Conservation (phyloP, 2,888 invertebrate species). For the Eueremaeus valkanovi region DNA sequence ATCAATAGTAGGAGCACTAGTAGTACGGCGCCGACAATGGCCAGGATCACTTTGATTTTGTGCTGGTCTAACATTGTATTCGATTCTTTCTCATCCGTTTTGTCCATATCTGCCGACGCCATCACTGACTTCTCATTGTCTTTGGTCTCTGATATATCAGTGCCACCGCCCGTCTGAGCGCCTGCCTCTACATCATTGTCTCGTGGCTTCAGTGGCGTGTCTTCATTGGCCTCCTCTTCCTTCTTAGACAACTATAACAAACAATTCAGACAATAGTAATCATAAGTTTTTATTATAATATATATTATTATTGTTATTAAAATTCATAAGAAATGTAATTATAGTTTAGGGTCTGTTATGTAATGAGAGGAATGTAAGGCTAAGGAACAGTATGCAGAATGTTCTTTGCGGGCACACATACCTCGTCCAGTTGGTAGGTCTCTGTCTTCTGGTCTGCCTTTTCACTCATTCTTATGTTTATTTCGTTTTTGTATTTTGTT, state of each 20-base stretch:
- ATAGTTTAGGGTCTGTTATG: not conserved
- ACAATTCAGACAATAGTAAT: no score
- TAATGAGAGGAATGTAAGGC: not conserved
- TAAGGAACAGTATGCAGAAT: not conserved
- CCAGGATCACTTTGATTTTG: slow-evolving; percentile 36
- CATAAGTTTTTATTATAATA: no score
- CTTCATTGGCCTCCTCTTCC: slow-evolving; percentile 28
- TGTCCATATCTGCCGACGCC: not conserved
- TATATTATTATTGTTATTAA: no score
- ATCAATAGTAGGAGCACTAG: slow-evolving; percentile 44
- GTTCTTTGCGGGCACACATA: not conserved
- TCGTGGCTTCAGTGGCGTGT: not conserved
- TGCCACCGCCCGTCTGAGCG: no score
- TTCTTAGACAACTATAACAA: slow-evolving; percentile 16
- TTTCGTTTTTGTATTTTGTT: no score
- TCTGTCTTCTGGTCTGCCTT: not conserved
- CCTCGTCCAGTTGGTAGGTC: not conserved
- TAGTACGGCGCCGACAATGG: slow-evolving; percentile 45
- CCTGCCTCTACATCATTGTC: slow-evolving; percentile 9
- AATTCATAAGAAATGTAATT: not conserved
- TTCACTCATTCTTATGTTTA: not conserved
- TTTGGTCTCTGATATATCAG: not conserved
- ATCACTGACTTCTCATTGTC: slow-evolving; percentile 22
- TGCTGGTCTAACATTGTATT: not conserved
- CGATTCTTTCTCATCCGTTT: not conserved